Base-by-base conservation (phyloP, 1,140 invertebrate species). In the Gerris buenoi region DNA sequence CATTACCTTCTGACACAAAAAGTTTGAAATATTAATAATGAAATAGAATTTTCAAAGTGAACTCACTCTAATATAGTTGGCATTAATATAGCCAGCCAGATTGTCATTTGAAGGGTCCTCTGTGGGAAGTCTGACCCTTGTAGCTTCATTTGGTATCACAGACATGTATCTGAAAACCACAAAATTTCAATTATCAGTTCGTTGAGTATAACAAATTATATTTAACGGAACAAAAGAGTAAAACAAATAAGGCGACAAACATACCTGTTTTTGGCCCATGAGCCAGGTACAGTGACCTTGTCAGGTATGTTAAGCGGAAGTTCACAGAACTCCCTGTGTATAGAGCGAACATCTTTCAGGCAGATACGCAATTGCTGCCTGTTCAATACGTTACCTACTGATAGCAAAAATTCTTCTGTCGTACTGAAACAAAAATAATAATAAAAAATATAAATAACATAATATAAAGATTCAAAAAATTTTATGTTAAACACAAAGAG, bases 281-380 rank as follows among this genome's bases (percentile, higher is more conserved):
- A 90, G 2, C 93, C 93, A 63, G 87, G 88, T 2, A 95, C 86
- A 73, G 89, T 85, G 2, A 91, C 85, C 73, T 90, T 89, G 71
- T 95, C 91, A 66, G 93, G 89, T 70, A 91, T 85, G 77, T 96
- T 96, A 27, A 90, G 83, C 0, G 92, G 92, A 69, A 96, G 87
- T 76, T 94, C 90, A 90, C 91, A 95, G 76, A 95, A 95, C 75
- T 95, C 92, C 72, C 89, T 86, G 74, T 95, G 90, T 23, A 95
- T 75, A 14, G 77, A 76, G 58, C 77, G 71, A 0, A 80, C 78
- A 73, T 85, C 80, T 70, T 77, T 79, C 2, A 84, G 71, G 63
- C 77, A 79, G 73, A 86, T 87, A 26, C 85, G 80, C 63, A 95
- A 79, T 70, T 93, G 83, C 59, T 81, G 79, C 68, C 89, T 83